Base-by-base conservation (phyloP, 2,888 invertebrate genomes). In the Synanthedon andrenaeformis region DNA sequence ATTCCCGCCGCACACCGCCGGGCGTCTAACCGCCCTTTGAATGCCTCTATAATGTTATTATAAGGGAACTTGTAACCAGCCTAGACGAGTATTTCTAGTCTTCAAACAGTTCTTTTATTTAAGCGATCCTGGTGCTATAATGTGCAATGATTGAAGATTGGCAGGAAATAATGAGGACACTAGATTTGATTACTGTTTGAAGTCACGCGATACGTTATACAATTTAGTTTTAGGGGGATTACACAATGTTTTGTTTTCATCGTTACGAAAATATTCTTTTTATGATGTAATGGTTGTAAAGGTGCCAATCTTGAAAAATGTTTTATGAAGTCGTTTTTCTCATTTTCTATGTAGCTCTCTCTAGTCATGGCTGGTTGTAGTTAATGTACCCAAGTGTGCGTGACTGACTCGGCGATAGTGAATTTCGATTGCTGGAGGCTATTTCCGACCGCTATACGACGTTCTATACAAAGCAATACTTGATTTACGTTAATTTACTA, bases 341-440 rank as follows among this genome's bases (percentile, higher is more conserved):
- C 41, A 23, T 55, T 53, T 62, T 59, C 54, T 56, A 62, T 60
- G 62, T 64, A 63, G 57, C 58, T 23, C 23, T 23, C 23, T 23
- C 23, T 58, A 61, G 66, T 62, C 58, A 59, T 65, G 65, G 63
- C 65, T 63, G 56, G 58, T 62, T 58, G 62, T 53, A n/a, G n/a
- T n/a, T n/a, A 59, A 64, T 62, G 58, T 61, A 35, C 10, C 35
- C 10, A 60, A 63, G 64, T 67, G 69, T 76, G 76, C 77, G 76
- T 75, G 76, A 73, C 74, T 67, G 67, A 62, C 61, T 59, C 63
- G 54, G 59, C 66, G 72, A 72, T 74, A 70, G 68, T 61, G 65
- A 66, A 35, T 65, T 66, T 63, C 60, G 66, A 69, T 69, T 66
- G 67, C 75, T 59, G 56, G 58, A 58, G 70, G 73, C 68, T 63